Percentiles rank a stretch among this genome's conserved stretches.
These are phyloP conservation scores for Onychomys torridus DNA, from an alignment of 2,797 vertebrate genomes.

Conservation along the genomic window DNA sequence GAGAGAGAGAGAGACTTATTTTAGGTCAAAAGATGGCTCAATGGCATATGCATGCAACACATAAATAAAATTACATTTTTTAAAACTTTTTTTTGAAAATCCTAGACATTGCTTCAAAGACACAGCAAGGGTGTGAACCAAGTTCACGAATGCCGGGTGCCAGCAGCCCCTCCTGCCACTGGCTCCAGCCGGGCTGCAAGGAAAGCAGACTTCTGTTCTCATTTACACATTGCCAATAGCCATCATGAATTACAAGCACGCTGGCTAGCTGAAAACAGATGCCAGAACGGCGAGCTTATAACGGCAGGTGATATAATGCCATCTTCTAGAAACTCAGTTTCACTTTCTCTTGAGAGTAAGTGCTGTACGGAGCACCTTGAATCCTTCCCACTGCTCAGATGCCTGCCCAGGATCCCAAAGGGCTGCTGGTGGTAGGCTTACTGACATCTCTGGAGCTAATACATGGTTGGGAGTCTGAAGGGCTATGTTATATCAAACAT, in stretches of 20 bases:
- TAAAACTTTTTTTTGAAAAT: background rate
- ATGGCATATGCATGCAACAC: background rate
- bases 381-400: too few species aligned
- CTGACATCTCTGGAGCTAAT: background rate
- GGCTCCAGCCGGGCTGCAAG: rapidly evolving
- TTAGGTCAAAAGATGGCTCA: background rate
- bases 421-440: rapidly evolving
- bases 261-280: rapidly evolving
- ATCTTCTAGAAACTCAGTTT: background rate
- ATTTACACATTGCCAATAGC: background rate
- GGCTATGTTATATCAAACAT: background rate
- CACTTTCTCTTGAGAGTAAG: background rate
- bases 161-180: background rate
- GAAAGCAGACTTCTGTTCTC: background rate
- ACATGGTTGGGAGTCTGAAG: too few species aligned
- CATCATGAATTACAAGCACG: background rate
- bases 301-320: background rate
- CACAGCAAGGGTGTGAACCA: background rate
- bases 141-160: rapidly evolving
- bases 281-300: background rate
- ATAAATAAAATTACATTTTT: background rate
- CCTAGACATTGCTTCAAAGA: background rate
- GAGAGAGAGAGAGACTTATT: background rate
- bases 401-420: background rate
- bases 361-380: rapidly evolving